Evolutionary conservation across 2,888 invertebrate genomes (phyloP).

Genomic region (Thereva nobilitata): DNA sequence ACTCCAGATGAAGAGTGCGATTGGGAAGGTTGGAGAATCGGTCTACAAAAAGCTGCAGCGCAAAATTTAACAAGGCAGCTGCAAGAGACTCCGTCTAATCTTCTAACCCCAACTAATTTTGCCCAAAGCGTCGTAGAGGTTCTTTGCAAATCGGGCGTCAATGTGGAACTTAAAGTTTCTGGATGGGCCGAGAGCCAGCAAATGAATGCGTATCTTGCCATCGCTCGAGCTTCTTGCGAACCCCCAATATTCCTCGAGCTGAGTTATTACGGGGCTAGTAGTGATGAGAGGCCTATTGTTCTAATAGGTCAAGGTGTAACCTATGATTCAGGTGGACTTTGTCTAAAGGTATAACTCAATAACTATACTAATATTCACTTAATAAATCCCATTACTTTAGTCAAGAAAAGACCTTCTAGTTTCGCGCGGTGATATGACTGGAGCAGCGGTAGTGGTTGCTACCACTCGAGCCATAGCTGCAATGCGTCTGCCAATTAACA

Average conservation of each 20-base stretch:
- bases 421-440: conserved; percentile 86
- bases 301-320: conserved; percentile 73
- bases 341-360: conserved; percentile 61
- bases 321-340: conserved; percentile 75
- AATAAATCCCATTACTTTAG: too few species aligned
- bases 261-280: conserved; percentile 69
- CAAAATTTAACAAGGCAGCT: conserved; percentile 78
- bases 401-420: conserved; percentile 44
- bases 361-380: neutral
- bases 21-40: conserved; percentile 72
- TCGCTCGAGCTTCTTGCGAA: conserved; percentile 76
- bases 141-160: conserved; percentile 51
- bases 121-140: conserved; percentile 65
- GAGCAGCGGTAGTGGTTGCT: conserved; percentile 77
- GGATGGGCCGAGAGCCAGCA: conserved; percentile 78
- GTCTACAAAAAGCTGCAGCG: conserved; percentile 72
- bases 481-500: conserved; percentile 71
- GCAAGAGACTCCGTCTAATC: conserved; percentile 80
- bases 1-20: conserved; percentile 67
- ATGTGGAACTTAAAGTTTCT: conserved; percentile 52
- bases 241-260: conserved; percentile 80
- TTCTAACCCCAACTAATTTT: conserved; percentile 77
- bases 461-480: conserved; percentile 71
- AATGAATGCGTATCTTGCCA: conserved; percentile 79
- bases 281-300: conserved; percentile 68